Conservation (phyloP, 2,888 invertebrate genomes). For the Megalurothrips usitatus region DNA sequence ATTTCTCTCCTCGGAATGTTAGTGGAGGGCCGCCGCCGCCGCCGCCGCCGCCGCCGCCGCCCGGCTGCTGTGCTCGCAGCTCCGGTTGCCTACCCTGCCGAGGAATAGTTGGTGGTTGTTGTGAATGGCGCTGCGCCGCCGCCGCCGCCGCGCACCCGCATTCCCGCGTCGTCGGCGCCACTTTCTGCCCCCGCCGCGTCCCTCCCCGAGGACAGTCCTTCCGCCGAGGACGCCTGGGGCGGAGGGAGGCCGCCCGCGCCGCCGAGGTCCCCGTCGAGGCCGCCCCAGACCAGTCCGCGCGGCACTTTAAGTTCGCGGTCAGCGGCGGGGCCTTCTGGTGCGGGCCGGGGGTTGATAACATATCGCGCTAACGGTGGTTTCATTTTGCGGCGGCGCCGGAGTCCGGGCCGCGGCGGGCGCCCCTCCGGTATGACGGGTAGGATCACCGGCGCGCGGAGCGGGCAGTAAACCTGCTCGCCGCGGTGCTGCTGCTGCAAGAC, state of each 20-base stretch:
- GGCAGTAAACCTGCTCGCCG: too few relatives aligned
- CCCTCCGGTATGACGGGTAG: too few relatives aligned
- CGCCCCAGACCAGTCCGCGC: background rate
- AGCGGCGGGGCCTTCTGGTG: background rate
- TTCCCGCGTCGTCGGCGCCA: background rate
- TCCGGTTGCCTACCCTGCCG: conserved; percentile 18
- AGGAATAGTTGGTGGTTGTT: conserved; percentile 15
- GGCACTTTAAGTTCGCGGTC: conserved; percentile 10
- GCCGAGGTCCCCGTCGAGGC: too few relatives aligned
- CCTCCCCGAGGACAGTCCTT: too few relatives aligned
- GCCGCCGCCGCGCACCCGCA: background rate
- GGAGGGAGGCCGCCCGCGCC: too few relatives aligned
- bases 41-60: background rate
- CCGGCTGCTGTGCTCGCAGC: background rate
- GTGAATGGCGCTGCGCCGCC: conserved; percentile 14
- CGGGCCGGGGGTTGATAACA: background rate
- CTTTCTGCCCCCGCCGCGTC: too few relatives aligned
- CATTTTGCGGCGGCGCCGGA: background rate
- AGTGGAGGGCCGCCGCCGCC: background rate
- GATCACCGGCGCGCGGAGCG: too few relatives aligned
- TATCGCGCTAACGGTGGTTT: background rate
- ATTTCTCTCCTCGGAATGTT: conserved; percentile 24
- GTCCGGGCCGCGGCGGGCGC: too few relatives aligned
- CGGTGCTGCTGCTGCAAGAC: too few relatives aligned
- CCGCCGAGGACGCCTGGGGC: too few relatives aligned